Evolutionary conservation across 2,888 invertebrate genomes (phyloP), one percentile per base, ranked within the genome.

Genomic region (Xestia rhomboidea): DNA sequence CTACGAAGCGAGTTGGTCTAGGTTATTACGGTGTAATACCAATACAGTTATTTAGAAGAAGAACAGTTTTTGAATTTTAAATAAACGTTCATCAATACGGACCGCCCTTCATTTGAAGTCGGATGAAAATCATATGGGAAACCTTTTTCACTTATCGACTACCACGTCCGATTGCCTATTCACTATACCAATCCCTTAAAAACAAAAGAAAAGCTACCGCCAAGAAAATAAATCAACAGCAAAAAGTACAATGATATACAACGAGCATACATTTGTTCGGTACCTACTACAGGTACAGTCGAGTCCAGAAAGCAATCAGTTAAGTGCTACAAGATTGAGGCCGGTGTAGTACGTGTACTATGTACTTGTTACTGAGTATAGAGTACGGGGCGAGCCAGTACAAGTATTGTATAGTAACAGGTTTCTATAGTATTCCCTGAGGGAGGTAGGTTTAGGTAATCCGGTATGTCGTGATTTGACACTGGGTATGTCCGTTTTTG

Each of bases 311-410:
- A 89, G 90, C 92, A 94, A 94, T 94, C 94, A 92, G 90, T 92
- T 94, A 93, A 94, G 94, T 94, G 93, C 89, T 90, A 84, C 73
- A 83, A 90, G 90, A 92, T 92, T 92, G 89, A 89, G 90, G 89
- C 46, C 79, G 60, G 46, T 41, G 15, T 66, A 38, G 68, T 73
- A 68, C 62, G 41, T 38, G 51, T 54, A 54, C 54, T 54, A n/a
- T 54, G 67, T 69, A 76, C 71, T 73, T 73, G 82, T 81, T 76
- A 60, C 75, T 77, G 68, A 74, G 67, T 63, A 62, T 54, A 18
- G 86, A 64, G 67, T 62, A 83, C 63, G 38, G 72, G 82, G 86
- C 64, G 54, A 68, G 60, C 34, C n/a, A 34, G 72, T 80, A 81
- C 30, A 41, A 62, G 18, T 64, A 38, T 57, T 49, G n/a, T 57